Conservation (phyloP, 1,140 invertebrate genomes). For the Bombus sibiricus region DNA sequence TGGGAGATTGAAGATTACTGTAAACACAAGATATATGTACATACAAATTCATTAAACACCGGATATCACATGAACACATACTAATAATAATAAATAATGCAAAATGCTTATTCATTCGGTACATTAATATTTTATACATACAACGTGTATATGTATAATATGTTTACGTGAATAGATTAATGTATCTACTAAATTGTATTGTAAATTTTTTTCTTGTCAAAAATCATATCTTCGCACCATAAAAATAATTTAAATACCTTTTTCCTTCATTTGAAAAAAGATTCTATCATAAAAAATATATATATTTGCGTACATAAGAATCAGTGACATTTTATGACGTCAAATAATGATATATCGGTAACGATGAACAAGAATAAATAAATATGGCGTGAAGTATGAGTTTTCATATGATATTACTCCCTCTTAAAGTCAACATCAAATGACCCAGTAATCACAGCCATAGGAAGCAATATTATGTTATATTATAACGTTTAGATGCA, state of each 20-base stretch:
- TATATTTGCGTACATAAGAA: slow-evolving; percentile 28
- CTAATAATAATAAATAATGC: neutral
- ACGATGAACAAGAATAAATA: slow-evolving; percentile 71
- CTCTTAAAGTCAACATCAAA: slow-evolving; percentile 82
- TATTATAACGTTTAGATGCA: slow-evolving; percentile 57
- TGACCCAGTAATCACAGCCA: slow-evolving; percentile 80
- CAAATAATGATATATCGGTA: slow-evolving; percentile 37
- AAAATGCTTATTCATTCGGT: slow-evolving; percentile 1
- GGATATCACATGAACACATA: neutral
- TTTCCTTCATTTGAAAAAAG: neutral
- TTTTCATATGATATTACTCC: slow-evolving; percentile 81
- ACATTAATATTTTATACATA: slow-evolving; percentile 13
- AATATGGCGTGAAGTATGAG: slow-evolving; percentile 80
- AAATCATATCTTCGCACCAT: slow-evolving; percentile 3
- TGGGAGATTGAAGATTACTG: neutral
- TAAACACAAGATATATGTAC: neutral
- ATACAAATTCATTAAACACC: neutral
- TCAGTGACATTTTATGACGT: slow-evolving; percentile 27
- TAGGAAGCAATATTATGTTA: slow-evolving; percentile 70
- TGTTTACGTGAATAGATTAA: neutral
- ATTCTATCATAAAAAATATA: slow-evolving; percentile 27
- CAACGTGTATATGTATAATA: neutral
- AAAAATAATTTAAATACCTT: slow-evolving; percentile 28
- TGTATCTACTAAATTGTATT: neutral
- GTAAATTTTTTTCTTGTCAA: neutral